phyloP scores from a whole-genome alignment of 2,113 vertebrate genomes.

The Bolborhynchus lineola region DNA sequence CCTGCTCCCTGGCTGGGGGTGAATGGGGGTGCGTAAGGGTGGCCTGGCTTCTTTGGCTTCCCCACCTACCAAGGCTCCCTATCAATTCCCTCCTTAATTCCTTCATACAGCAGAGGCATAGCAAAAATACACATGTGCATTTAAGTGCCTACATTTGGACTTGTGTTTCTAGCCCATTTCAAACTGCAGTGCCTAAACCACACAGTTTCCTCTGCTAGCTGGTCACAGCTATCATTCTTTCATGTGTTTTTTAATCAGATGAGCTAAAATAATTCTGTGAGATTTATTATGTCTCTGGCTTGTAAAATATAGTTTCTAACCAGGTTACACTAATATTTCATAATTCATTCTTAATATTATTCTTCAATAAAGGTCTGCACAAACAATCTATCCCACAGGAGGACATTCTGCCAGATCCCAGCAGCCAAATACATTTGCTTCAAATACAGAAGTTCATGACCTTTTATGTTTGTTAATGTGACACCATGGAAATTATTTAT shows the following conservation, averaged over 20 bases:
- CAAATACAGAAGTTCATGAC: constrained; percentile 70
- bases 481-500: constrained; percentile 70
- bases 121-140: rapidly evolving
- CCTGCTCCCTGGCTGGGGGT: background rate
- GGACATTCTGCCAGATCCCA: constrained; percentile 69
- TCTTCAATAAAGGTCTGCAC: constrained; percentile 69
- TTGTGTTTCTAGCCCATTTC: background rate
- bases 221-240: background rate
- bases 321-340: constrained; percentile 70
- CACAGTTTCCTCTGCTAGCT: background rate
- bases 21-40: rapidly evolving
- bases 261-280: constrained; percentile 32
- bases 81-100: background rate
- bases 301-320: constrained; percentile 61
- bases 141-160: background rate
- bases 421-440: constrained; percentile 74
- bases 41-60: background rate
- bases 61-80: background rate
- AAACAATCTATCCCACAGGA: constrained; percentile 73
- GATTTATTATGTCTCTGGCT: constrained; percentile 50
- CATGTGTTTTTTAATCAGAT: constrained; percentile 20
- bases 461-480: constrained; percentile 69
- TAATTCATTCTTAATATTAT: constrained; percentile 66
- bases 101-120: rapidly evolving
- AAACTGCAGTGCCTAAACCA: background rate